These are phyloP conservation scores for Oncorhynchus gorbuscha DNA, from an alignment of 2,113 vertebrate genomes.

Conservation along the genomic window DNA sequence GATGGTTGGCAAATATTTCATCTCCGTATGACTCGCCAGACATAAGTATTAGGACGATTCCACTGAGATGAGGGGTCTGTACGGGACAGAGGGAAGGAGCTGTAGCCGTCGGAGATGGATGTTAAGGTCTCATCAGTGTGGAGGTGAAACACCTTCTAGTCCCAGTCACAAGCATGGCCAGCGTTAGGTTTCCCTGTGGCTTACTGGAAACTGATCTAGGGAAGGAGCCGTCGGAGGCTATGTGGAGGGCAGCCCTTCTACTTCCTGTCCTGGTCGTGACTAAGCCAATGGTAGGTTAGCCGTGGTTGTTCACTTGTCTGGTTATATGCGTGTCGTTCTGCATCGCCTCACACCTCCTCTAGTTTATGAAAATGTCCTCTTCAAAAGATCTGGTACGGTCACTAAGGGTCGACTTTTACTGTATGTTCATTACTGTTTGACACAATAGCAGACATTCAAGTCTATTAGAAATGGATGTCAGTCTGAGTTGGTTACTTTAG, in stretches of 20 bases:
- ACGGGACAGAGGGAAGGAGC: neutral
- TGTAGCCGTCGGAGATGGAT: neutral
- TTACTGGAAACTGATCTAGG: neutral
- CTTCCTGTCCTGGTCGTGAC: neutral
- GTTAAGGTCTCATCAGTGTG: constrained; percentile 4
- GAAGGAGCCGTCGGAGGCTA: neutral
- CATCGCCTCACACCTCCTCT: constrained; percentile 7
- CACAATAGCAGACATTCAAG: neutral
- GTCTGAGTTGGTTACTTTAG: neutral
- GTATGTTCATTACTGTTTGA: neutral
- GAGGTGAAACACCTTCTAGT: neutral
- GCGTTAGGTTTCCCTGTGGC: neutral
- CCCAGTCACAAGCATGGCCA: neutral
- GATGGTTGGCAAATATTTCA: neutral
- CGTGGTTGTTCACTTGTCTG: neutral
- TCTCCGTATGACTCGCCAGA: neutral
- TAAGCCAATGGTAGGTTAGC: neutral
- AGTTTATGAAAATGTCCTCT: constrained; percentile 21
- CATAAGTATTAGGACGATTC: neutral
- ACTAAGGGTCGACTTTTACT: constrained; percentile 15
- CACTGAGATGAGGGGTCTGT: neutral
- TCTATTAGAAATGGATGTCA: neutral
- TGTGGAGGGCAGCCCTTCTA: neutral
- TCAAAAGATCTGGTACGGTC: constrained; percentile 15
- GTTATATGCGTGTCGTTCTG: neutral